Evolutionary conservation across 2,888 invertebrate genomes (phyloP).

Genomic region (Scotopteryx bipunctaria): DNA sequence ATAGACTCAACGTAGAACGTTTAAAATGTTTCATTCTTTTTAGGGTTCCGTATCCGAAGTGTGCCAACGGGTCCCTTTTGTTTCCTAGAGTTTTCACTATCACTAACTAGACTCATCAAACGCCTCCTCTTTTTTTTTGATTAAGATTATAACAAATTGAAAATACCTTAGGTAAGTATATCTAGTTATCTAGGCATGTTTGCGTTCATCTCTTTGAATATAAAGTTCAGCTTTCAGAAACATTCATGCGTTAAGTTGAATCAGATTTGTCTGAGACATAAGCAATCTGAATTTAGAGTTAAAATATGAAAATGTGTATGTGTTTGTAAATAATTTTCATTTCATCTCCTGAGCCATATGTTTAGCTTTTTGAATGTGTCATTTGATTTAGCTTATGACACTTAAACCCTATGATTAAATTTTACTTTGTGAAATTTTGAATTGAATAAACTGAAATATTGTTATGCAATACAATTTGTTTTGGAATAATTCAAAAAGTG

Average conservation of each 20-base stretch:
- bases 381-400: background rate
- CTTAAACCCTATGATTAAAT: no score
- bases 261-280: slow-evolving; percentile 24
- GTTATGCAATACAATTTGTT: no score
- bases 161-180: no score
- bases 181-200: no score
- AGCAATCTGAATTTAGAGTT: slow-evolving; percentile 14
- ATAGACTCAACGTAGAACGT: no score
- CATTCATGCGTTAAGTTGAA: slow-evolving; percentile 30
- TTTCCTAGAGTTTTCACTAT: no score
- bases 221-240: slow-evolving; percentile 31
- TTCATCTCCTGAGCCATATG: background rate
- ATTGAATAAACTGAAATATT: background rate
- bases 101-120: no score
- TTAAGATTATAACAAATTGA: no score
- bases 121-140: no score
- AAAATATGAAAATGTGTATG: slow-evolving; percentile 18
- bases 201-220: slow-evolving; percentile 15
- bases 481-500: no score
- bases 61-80: no score
- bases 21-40: background rate
- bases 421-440: background rate
- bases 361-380: background rate
- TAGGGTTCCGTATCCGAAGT: no score
- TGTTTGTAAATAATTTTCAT: slow-evolving; percentile 14